A percentile compares a stretch with the other conserved stretches of the same genome.
These are phyloP conservation scores for Borostomias antarcticus DNA, from an alignment of 2,797 vertebrate species.

Conservation along the genomic window DNA sequence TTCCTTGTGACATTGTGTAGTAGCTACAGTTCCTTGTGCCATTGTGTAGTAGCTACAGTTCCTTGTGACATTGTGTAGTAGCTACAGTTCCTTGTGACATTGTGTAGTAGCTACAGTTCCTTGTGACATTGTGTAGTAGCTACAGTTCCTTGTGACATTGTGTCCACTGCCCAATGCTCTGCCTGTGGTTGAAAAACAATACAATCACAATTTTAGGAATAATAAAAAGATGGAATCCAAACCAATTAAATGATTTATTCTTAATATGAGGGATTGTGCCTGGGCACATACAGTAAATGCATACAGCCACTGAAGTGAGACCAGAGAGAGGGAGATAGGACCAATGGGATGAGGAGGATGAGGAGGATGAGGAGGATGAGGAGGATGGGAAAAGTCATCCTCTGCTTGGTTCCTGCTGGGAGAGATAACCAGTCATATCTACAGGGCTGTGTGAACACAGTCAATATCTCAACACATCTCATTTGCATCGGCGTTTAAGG, in stretches of 20 bases:
- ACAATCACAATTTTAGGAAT: not conserved
- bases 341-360: not conserved
- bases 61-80: no score
- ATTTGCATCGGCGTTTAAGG: not conserved
- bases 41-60: no score
- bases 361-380: not conserved
- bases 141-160: not conserved
- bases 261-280: not conserved
- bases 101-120: no score
- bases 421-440: not conserved
- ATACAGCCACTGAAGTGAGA: not conserved
- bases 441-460: not conserved
- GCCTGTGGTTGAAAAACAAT: no score
- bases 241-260: not conserved
- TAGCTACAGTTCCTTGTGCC: no score
- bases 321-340: not conserved
- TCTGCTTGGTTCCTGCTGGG: not conserved
- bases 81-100: no score
- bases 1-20: no score
- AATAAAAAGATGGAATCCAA: not conserved
- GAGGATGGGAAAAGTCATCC: not conserved
- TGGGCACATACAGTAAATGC: not conserved
- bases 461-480: not conserved
- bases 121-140: no score
- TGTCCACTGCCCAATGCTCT: not conserved